These are phyloP conservation scores for Polyergus mexicanus DNA, from an alignment of 1,140 invertebrate genomes.

Conservation along the genomic window DNA sequence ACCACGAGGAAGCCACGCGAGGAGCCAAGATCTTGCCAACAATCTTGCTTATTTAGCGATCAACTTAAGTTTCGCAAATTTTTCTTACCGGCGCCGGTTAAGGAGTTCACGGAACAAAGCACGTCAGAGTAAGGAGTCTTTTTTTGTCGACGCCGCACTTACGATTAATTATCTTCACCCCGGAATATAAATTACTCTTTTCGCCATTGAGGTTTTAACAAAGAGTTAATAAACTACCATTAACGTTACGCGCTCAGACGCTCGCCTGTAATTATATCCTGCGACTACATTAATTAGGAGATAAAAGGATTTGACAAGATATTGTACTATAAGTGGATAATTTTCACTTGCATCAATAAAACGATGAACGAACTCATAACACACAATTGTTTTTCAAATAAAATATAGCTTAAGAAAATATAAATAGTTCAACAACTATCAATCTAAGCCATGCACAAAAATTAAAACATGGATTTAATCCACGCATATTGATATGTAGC, in stretches of 20 bases:
- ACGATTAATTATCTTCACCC: conserved; percentile 66
- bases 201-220: conserved; percentile 59
- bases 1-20: conserved; percentile 40
- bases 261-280: conserved; percentile 58
- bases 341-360: conserved; percentile 20
- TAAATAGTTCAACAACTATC: conserved; percentile 1
- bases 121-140: conserved; percentile 29
- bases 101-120: conserved; percentile 43
- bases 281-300: conserved; percentile 50
- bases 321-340: conserved; percentile 56
- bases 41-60: conserved; percentile 64
- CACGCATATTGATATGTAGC: conserved; percentile 13
- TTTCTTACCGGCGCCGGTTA: conserved; percentile 34
- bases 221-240: conserved; percentile 62
- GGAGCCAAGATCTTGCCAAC: conserved; percentile 62
- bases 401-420: not conserved
- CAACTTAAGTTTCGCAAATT: conserved; percentile 50
- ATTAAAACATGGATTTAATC: conserved; percentile 15
- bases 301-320: conserved; percentile 57
- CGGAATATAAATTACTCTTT: conserved; percentile 61
- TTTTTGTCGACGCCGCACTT: conserved; percentile 43
- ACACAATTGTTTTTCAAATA: conserved; percentile 18
- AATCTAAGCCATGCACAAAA: not conserved
- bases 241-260: conserved; percentile 50
- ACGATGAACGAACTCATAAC: not conserved